A percentile compares a stretch with the other conserved stretches of the same genome.
Evolutionary conservation across 2,888 invertebrate species (phyloP).

Genomic region (Neoitamus cyanurus): DNA sequence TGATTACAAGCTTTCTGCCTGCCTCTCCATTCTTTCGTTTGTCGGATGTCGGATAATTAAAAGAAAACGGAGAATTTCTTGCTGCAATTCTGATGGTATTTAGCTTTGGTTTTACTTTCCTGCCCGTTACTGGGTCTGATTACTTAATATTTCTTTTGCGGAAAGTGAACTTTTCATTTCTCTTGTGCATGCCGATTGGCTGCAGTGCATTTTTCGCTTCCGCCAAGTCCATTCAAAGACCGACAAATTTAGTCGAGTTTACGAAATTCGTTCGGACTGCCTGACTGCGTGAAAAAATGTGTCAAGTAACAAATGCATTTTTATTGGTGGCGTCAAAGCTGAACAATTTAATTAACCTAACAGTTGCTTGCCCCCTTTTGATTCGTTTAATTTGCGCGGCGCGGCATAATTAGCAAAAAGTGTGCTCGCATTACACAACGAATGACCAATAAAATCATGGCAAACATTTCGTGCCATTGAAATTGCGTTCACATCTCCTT

Average conservation of each 20-base stretch:
- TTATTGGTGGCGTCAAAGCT: not conserved
- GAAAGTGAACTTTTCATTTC: not conserved
- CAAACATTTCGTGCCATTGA: not conserved
- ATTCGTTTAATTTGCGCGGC: not conserved
- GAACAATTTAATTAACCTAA: not conserved
- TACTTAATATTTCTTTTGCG: not conserved
- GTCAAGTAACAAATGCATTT: not conserved
- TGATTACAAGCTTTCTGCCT: not conserved
- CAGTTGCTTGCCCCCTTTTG: not conserved
- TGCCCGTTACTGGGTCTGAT: not conserved
- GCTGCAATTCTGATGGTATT: not conserved
- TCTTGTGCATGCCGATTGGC: not conserved
- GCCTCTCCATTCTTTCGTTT: not conserved
- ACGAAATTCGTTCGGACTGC: not conserved
- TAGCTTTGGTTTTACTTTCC: not conserved
- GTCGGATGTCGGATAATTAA: not conserved
- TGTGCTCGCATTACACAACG: not conserved
- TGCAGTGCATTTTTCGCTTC: not conserved
- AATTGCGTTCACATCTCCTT: not conserved
- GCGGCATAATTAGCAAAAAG: not conserved
- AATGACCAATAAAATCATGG: not conserved
- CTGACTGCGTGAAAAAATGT: not conserved
- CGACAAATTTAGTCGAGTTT: not conserved
- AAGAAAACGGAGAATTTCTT: constrained; percentile 1
- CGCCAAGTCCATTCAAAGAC: not conserved